Percentiles rank a stretch among this genome's conserved stretches.
phyloP scores from a whole-genome alignment of 2,113 vertebrate species.

The Camelus bactrianus region DNA sequence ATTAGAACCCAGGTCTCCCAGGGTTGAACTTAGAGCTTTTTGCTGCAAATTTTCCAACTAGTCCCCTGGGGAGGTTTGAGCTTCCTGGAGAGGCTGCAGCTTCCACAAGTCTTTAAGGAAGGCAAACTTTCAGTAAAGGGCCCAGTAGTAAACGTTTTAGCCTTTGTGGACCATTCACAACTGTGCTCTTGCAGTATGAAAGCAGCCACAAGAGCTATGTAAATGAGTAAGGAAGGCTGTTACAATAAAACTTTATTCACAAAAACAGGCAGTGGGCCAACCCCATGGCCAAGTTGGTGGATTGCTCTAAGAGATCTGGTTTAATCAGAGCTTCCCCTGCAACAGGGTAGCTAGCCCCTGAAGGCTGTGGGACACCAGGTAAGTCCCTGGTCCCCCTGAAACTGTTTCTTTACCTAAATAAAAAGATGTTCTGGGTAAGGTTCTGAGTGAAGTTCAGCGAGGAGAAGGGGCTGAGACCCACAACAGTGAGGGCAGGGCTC shows the following conservation, averaged over 20 bases:
- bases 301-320: neutral
- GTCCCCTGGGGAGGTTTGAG: neutral
- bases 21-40: neutral
- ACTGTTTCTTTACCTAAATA: neutral
- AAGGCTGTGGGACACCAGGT: neutral
- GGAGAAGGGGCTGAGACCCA: neutral
- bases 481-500: accelerated
- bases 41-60: neutral
- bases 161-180: neutral
- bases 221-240: neutral
- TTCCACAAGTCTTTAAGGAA: neutral
- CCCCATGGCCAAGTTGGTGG: neutral
- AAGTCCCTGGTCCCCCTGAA: neutral
- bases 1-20: neutral
- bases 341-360: no score
- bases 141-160: neutral
- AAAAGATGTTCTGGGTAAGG: neutral
- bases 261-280: neutral
- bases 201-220: neutral
- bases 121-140: neutral
- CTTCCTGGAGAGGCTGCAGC: neutral
- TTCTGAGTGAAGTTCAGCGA: neutral
- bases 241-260: neutral
- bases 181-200: neutral
- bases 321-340: neutral